A percentile compares a stretch with the other conserved stretches of the same genome.
These are phyloP conservation scores for Coelinius sp. DNA, from an alignment of 2,888 invertebrate genomes.

Conservation along the genomic window DNA sequence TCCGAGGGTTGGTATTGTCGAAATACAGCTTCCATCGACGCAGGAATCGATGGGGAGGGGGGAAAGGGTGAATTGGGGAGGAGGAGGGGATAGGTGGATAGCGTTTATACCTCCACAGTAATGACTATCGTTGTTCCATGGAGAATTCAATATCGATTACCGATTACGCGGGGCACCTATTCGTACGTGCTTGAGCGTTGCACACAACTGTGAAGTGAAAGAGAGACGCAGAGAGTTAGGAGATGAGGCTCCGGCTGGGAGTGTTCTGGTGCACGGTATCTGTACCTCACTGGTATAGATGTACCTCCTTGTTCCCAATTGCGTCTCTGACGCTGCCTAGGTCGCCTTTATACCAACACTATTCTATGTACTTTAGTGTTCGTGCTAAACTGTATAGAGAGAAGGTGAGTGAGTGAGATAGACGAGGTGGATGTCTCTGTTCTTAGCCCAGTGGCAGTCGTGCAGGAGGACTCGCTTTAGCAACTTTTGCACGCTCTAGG, in stretches of 20 bases:
- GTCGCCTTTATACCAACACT: constrained; percentile 16
- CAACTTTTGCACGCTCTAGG: constrained; percentile 47
- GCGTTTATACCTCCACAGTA: constrained; percentile 44
- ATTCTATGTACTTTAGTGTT: constrained; percentile 27
- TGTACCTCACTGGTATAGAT: neutral
- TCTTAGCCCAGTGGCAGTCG: constrained; percentile 26
- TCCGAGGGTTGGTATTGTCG: constrained; percentile 24
- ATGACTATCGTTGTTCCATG: constrained; percentile 51
- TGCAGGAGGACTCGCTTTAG: constrained; percentile 44
- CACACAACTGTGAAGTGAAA: constrained; percentile 33
- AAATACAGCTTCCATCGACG: constrained; percentile 10
- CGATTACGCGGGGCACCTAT: constrained; percentile 50
- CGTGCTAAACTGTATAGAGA: neutral
- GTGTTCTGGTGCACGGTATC: neutral
- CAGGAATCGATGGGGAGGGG: constrained; percentile 25
- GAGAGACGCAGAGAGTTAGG: constrained; percentile 29
- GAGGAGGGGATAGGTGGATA: neutral
- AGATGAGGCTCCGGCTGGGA: constrained; percentile 7
- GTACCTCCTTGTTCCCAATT: constrained; percentile 14
- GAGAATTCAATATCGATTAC: constrained; percentile 54
- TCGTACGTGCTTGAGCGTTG: constrained; percentile 44
- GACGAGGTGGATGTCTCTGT: neutral
- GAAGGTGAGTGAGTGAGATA: neutral
- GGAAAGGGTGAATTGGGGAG: neutral
- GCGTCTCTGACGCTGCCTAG: constrained; percentile 36